phyloP scores from a whole-genome alignment of 2,797 vertebrate species.

The Meda fulgida region DNA sequence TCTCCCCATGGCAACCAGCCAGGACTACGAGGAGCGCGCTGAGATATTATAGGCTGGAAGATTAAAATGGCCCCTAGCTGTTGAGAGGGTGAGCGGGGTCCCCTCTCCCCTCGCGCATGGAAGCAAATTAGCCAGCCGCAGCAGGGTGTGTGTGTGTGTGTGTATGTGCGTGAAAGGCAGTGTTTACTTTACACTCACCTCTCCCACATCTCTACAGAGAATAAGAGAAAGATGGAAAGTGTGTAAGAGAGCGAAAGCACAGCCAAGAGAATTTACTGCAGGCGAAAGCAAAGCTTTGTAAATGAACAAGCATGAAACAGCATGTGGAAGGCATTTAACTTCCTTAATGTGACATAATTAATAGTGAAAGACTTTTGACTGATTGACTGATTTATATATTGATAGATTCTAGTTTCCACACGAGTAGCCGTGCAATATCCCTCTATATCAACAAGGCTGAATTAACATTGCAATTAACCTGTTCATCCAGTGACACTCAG shows the following conservation, averaged over 20 bases:
- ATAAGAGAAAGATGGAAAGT: conserved; percentile 15
- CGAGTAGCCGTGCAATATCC: too few species aligned
- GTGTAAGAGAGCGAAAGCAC: background rate
- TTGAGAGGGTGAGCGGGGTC: conserved; percentile 43
- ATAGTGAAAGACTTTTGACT: background rate
- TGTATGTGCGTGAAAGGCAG: conserved; percentile 22
- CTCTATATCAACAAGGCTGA: too few species aligned
- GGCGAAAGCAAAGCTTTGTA: background rate
- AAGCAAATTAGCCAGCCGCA: conserved; percentile 46
- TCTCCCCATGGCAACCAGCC: conserved; percentile 47
- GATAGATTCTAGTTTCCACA: too few species aligned
- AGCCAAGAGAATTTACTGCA: background rate
- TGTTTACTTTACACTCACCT: conserved; percentile 44
- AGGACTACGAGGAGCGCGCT: background rate
- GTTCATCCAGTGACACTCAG: too few species aligned
- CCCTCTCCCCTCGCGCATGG: conserved; percentile 30
- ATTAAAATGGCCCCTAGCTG: conserved; percentile 55
- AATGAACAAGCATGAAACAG: background rate
- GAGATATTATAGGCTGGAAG: conserved; percentile 51
- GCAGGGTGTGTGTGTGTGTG: conserved; percentile 7
- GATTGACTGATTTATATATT: too few species aligned
- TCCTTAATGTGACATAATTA: background rate
- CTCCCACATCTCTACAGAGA: conserved; percentile 15
- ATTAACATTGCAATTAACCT: too few species aligned
- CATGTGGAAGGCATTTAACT: background rate